Base-by-base conservation (phyloP, 2,113 vertebrate genomes). In the Pelobates fuscus region DNA sequence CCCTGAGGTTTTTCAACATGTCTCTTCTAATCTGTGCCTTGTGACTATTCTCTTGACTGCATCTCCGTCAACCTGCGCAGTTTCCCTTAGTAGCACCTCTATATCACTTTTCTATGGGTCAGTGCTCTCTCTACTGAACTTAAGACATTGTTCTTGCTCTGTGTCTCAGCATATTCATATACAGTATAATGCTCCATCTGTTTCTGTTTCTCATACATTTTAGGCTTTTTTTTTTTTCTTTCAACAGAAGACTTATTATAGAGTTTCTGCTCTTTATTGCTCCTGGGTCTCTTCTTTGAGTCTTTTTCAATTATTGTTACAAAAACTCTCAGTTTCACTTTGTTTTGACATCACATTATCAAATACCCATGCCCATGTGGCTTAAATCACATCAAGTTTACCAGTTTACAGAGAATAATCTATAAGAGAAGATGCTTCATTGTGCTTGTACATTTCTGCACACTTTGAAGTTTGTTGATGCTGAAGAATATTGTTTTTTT, bases 71-170 rank as follows among this genome's bases (percentile, higher is more conserved):
- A 67, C 54, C 25, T 67, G 14, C 26, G 18, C 62, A 26, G 63
- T 58, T 18, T 67, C 10, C 52, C 41, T 5, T 21, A 29, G 25
- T 71, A 62, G 41, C 46, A 37, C 70, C 59, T 72, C 70, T 63
- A 72, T 27, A 63, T 54, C 70, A 72, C 70, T 72, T 62, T 27
- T 72, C 63, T 26, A 75, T 75, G 72, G 64, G 72, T 75, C 72
- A 74, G 18, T 67, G 54, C 54, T 66, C 49, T 64, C 44, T 67
- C 14, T 46, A 55, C 54, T 75, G 52, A 75, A 67, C 63, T 67
- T 75, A 43, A 75, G 24, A 29, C 54, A 67, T 44, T 67, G 63
- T 43, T 74, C 46, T 66, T 57, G 23, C 25, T 58, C 3, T 46
- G 21, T 59, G 18, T 64, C 21, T 55, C 23, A 52, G 2, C 37